Evolutionary conservation across 2,888 invertebrate genomes (phyloP), one percentile per base, ranked within the genome.

Genomic region (Operophtera brumata): DNA sequence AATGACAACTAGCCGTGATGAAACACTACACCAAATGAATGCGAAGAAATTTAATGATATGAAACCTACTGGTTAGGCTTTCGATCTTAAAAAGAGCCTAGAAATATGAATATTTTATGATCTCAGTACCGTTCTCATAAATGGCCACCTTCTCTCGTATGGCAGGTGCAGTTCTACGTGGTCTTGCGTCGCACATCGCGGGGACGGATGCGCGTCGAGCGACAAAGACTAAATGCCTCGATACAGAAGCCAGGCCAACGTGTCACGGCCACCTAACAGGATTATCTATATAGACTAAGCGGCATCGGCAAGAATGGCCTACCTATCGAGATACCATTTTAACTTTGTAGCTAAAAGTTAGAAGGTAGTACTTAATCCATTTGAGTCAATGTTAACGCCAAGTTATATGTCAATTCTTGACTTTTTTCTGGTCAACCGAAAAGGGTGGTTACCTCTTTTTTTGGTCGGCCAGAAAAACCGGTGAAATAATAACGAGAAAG

Each of bases 211-310:
- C 80, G 74, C 73, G 67, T 64, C 71, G 77, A 77, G 73, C 72
- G 62, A 57, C 74, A 64, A 68, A 69, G 75, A 81, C 76, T 80
- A 77, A 81, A 82, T 80, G 80, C 78, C 78, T 78, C 77, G 61
- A 73, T 69, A 75, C 75, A 82, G 86, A 86, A 87, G 86, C 86
- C 87, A 84, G 82, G 78, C 82, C n/a, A 86, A 76, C 83, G 77
- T 88, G 90, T 89, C 89, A 89, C 81, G 90, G 89, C 80, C 90
- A 86, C 79, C 86, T 90, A 90, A 90, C 88, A 86, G 90, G 90
- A 90, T 90, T 90, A 80, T 9, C 30, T 30, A 20, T 20, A 20
- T 20, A 20, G 20, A 20, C 2, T 4, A 4, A 20, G 20, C 20
- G 20, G 4, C 20, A 20, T 3, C 20, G 20, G 20, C 20, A 20